Percentiles rank a stretch among this genome's conserved stretches.
Evolutionary conservation across 1,140 invertebrate species (phyloP).

Genomic region (Ceratina australensis): DNA sequence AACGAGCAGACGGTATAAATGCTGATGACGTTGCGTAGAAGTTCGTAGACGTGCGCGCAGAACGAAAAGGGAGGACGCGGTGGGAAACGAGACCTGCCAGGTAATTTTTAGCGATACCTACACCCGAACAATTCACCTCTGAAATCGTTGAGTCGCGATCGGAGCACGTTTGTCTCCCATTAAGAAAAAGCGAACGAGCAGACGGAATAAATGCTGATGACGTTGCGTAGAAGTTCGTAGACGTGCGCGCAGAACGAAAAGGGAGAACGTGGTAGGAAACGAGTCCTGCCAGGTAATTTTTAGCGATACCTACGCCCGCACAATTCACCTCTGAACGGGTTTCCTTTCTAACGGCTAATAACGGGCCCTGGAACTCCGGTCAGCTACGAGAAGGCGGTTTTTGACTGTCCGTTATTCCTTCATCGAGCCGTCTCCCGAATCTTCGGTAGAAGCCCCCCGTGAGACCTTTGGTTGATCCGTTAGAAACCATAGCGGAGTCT

Average conservation of each 20-base stretch:
- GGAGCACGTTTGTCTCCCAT: too few species aligned
- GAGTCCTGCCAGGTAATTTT: conserved; percentile 21
- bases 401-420: conserved; percentile 73
- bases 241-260: not conserved
- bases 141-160: too few species aligned
- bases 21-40: not conserved
- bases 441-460: conserved; percentile 19
- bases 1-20: too few species aligned
- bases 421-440: conserved; percentile 40
- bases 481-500: conserved; percentile 67
- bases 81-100: conserved; percentile 1
- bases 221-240: too few species aligned
- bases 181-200: too few species aligned
- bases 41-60: not conserved
- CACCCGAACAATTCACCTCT: conserved; percentile 41
- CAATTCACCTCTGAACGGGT: conserved; percentile 64
- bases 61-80: not conserved
- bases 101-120: conserved; percentile 33
- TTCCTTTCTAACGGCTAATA: conserved; percentile 75
- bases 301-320: conserved; percentile 27
- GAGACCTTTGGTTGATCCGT: conserved; percentile 52
- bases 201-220: not conserved
- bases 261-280: not conserved
- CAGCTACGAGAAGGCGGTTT: conserved; percentile 58
- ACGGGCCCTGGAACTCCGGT: conserved; percentile 58